Evolutionary conservation across 1,140 invertebrate genomes (phyloP).

Genomic region (Pygmarrhopalites habei): DNA sequence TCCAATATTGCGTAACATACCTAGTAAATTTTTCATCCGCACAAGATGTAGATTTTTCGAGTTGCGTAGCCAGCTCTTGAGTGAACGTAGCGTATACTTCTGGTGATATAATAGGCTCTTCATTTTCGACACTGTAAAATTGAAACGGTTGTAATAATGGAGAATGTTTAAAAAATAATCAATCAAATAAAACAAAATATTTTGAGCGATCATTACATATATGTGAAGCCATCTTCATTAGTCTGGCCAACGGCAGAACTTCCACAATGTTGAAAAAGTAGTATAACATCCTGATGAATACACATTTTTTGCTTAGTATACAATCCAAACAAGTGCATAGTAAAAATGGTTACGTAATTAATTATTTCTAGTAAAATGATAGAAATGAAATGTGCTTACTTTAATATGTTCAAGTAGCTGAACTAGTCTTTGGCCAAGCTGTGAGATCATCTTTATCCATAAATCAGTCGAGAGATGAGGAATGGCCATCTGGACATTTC

Average conservation of each 20-base stretch:
- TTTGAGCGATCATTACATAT: too few relatives aligned
- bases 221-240: too few relatives aligned
- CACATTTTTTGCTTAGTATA: too few relatives aligned
- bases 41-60: constrained; percentile 36
- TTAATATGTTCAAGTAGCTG: constrained; percentile 30
- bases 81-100: constrained; percentile 28
- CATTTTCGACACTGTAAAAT: constrained; percentile 20
- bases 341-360: too few relatives aligned
- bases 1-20: too few relatives aligned
- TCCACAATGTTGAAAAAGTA: constrained; percentile 35
- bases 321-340: too few relatives aligned
- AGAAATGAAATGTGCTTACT: too few relatives aligned
- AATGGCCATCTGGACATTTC: constrained; percentile 30
- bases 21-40: constrained; percentile 36
- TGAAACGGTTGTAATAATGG: too few relatives aligned
- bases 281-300: constrained; percentile 32
- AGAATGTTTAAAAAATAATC: too few relatives aligned
- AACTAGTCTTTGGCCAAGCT: constrained; percentile 31
- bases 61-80: constrained; percentile 25
- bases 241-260: constrained; percentile 29
- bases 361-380: too few relatives aligned
- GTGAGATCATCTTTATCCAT: constrained; percentile 36
- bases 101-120: constrained; percentile 32
- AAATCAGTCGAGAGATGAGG: constrained; percentile 27
- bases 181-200: too few relatives aligned